Base-by-base conservation (phyloP, 2,888 invertebrate genomes). In the Drosophila mercatorum region DNA sequence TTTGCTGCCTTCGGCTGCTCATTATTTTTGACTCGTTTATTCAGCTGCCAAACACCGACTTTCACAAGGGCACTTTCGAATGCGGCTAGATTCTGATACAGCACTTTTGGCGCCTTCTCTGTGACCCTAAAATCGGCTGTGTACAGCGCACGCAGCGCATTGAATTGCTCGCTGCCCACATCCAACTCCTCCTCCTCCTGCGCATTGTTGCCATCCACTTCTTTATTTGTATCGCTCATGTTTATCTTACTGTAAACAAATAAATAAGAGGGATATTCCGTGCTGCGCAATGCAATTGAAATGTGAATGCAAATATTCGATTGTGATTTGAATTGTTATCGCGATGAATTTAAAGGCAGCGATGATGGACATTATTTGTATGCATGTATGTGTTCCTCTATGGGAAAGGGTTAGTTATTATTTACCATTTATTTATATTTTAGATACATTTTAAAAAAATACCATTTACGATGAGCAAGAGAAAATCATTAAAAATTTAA, bases 131-230 rank as follows among this genome's bases (percentile, higher is more conserved):
- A 83, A 3, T 94, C 94, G 0, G 93, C 78, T 0, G 95, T 94
- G 80, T 95, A 95, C 14, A 97, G 92, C 0, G 95, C 96, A 89
- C 95, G 95, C 3, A 96, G 44, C 0, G 97, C 95, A 93, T 97
- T 94, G 81, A 96, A 97, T 56, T 93, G 89, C 8, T 93, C 93
- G 90, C 94, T 95, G 44, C 89, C 92, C 57, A 94, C 92, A 83
- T 95, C 94, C 65, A 95, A 56, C 52, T 91, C 56, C 10, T 72
- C 47, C 0, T 72, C 49, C 8, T 70, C 47, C 0, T 22, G 22
- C 22, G 17, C 34, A 22, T 26, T 5, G n/a, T 46, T 47, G 0
- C 1, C 41, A 7, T 51, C 60, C 6, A 10, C 22, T 28, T 70
- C 51, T 46, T 28, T 5, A 12, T 8, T 26, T 38, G 44, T 17